Conservation (phyloP, 1,140 invertebrate genomes). For the Drosophila parvula region DNA sequence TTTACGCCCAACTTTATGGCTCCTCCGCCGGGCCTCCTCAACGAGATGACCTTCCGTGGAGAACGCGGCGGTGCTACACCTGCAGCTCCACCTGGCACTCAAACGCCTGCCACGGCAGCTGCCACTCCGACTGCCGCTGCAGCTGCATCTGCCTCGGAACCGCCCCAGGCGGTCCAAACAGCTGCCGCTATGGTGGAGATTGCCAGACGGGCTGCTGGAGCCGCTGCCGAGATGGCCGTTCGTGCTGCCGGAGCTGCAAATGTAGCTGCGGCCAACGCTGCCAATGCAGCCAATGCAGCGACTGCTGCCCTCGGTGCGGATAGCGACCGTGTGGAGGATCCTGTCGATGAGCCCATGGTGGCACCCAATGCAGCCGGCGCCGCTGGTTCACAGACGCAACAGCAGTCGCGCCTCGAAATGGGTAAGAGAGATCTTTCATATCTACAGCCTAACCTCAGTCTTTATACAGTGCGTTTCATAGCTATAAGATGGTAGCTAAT, state of each 20-base stretch:
- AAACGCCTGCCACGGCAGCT: neutral
- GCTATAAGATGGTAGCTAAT: neutral
- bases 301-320: conserved; percentile 57
- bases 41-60: conserved; percentile 16
- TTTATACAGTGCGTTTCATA: neutral
- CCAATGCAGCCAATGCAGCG: conserved; percentile 49
- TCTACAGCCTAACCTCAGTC: neutral
- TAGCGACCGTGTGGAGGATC: conserved; percentile 64
- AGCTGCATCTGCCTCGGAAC: neutral
- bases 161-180: conserved; percentile 3
- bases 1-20: conserved; percentile 61
- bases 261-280: conserved; percentile 32
- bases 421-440: conserved; percentile 30
- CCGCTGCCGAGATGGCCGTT: conserved; percentile 21
- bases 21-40: conserved; percentile 13
- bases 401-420: conserved; percentile 33
- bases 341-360: conserved; percentile 73
- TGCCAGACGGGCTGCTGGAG: conserved; percentile 19
- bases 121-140: neutral
- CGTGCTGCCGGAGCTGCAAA: conserved; percentile 47
- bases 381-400: conserved; percentile 6
- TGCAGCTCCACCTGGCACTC: conserved; percentile 3
- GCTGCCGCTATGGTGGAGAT: conserved; percentile 24
- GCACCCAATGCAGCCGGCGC: conserved; percentile 21
- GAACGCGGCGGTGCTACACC: conserved; percentile 1